phyloP scores from a whole-genome alignment of 2,113 vertebrate genomes.

The Alectura lathami region DNA sequence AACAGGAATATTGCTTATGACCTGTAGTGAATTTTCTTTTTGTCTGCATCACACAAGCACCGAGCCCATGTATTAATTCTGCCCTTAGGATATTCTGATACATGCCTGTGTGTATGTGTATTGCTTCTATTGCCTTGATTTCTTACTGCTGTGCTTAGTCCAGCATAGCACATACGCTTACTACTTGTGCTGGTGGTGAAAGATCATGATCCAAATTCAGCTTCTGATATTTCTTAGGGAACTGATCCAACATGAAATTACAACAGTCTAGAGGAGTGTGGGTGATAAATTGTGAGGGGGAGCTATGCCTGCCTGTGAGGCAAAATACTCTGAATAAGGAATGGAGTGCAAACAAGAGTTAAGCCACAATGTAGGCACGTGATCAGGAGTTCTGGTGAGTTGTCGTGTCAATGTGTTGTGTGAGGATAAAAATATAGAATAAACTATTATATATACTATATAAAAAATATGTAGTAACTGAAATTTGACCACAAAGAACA shows the following conservation, averaged over 20 bases:
- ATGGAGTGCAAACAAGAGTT: background rate
- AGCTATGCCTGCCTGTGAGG: background rate
- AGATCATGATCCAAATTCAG: background rate
- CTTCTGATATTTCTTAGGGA: background rate
- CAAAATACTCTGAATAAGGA: background rate
- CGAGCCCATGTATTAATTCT: background rate
- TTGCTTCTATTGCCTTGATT: background rate
- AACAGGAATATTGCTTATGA: background rate
- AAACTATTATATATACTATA: too few relatives aligned
- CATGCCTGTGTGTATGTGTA: background rate
- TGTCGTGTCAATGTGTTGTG: background rate
- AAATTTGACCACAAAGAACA: background rate
- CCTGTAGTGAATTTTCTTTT: background rate
- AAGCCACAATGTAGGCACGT: rapidly evolving
- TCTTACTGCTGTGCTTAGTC: background rate
- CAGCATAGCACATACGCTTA: background rate
- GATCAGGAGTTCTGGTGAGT: background rate
- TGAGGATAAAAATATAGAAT: background rate
- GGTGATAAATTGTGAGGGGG: background rate
- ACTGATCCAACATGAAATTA: background rate
- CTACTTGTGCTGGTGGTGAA: background rate
- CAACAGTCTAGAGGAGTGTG: background rate
- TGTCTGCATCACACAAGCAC: background rate
- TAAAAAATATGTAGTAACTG: background rate
- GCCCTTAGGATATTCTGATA: background rate